Evolutionary conservation across 2,113 vertebrate species (phyloP), one percentile per base, ranked within the genome.

Genomic region (Phylloscopus trochilus): DNA sequence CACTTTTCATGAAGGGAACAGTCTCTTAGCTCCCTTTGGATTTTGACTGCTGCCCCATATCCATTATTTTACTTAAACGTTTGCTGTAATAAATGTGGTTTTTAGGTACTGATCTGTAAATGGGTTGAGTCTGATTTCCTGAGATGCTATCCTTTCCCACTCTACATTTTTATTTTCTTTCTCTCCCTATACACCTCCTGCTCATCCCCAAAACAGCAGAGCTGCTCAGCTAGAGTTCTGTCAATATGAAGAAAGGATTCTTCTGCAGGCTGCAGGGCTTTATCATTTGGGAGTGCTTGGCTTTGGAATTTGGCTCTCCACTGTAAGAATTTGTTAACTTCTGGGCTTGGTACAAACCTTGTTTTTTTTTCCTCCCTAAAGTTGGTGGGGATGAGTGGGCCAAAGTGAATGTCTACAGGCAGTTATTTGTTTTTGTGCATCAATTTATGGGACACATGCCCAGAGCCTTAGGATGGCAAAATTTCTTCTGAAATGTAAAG

Each of bases 131-230:
- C 27, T n/a, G 13, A n/a, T 77, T 70, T 84, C 26, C 64, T 87
- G 55, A 80, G 55, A 68, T 56, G 35, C 30, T 80, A 12, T 27
- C 7, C 2, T 27, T 78, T 62, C 9, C 31, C 7, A 7, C 11
- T 28, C 31, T 49, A 7, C 37, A 10, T 52, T 68, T 51, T 60
- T 9, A 16, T 37, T 75, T 83, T 53, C 27, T 15, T 43, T 27
- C 6, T 35, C 3, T 62, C 24, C 8, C 8, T 56, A 1, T 39
- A 28, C 2, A 23, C 2, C 5, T 30, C 12, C 15, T 66, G 13
- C 14, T 15, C 0, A 5, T n/a, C 28, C 31, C 37, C 35, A 18
- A 28, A 90, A 37, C 41, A 60, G 44, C 26, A 76, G 37, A 74
- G 27, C 52, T 72, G 47, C 51, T 73, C 31, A 47, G 37, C 37